These are phyloP conservation scores for Epinephelus cyanopodus DNA, from an alignment of 2,113 vertebrate species.

Conservation along the genomic window DNA sequence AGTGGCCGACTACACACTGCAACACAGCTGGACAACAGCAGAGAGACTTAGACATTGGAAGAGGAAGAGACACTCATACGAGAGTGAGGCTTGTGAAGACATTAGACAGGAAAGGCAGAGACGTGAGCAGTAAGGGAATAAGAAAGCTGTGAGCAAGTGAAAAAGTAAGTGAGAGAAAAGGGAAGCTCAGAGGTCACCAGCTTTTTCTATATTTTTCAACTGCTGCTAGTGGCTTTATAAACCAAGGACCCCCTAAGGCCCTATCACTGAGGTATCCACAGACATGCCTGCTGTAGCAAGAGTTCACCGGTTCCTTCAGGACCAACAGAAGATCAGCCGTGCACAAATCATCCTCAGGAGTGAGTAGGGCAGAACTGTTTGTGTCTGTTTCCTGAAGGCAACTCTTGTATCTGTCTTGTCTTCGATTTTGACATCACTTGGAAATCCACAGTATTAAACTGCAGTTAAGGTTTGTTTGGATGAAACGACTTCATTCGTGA, in stretches of 20 bases:
- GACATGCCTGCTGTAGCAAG: slow-evolving; percentile 73
- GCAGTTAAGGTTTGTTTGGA: no score
- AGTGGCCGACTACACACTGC: slow-evolving; percentile 15
- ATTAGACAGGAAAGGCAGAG: neutral
- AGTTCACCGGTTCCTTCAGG: slow-evolving; percentile 51
- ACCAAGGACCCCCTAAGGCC: neutral
- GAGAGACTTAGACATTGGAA: neutral
- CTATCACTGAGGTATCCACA: slow-evolving; percentile 21
- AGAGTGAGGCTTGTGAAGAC: neutral
- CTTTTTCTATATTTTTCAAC: neutral
- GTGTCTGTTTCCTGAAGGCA: neutral
- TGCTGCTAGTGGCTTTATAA: neutral
- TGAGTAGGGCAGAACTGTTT: slow-evolving; percentile 66
- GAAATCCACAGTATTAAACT: no score
- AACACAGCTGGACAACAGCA: slow-evolving; percentile 21
- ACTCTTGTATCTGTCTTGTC: neutral
- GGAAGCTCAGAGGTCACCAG: neutral
- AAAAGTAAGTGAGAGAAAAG: neutral
- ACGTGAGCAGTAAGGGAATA: neutral
- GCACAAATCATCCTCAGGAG: slow-evolving; percentile 81
- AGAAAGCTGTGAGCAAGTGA: neutral
- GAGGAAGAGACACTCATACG: neutral
- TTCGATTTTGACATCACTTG: neutral
- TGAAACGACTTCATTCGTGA: no score
- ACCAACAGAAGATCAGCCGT: slow-evolving; percentile 76